A percentile compares a stretch with the other conserved stretches of the same genome.
phyloP scores from a whole-genome alignment of 1,140 invertebrate genomes.

The Mesaphorura yosii region DNA sequence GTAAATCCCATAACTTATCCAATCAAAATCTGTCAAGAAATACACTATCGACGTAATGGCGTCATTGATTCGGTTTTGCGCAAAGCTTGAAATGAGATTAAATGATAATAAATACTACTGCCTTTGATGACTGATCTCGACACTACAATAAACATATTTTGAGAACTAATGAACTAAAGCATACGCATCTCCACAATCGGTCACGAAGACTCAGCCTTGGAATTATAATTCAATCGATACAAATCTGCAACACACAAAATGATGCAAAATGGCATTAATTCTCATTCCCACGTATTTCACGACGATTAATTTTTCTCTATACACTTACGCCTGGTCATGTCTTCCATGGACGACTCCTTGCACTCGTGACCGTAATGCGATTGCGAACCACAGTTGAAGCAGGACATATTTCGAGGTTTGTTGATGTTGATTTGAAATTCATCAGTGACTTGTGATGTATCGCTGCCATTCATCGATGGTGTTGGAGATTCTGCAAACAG shows the following conservation, averaged over 20 bases:
- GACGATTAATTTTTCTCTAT: not conserved
- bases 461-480: not conserved
- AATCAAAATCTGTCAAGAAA: too few species aligned
- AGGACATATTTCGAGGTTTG: slow-evolving; percentile 44
- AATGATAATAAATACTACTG: too few species aligned
- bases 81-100: too few species aligned
- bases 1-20: too few species aligned
- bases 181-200: too few species aligned
- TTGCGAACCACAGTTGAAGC: slow-evolving; percentile 62
- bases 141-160: too few species aligned
- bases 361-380: slow-evolving; percentile 70
- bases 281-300: not conserved
- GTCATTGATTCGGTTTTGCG: too few species aligned
- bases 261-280: not conserved
- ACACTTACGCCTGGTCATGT: slow-evolving; percentile 55
- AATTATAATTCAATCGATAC: slow-evolving; percentile 14
- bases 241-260: slow-evolving; percentile 15
- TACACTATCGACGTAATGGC: too few species aligned
- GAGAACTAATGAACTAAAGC: too few species aligned
- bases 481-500: not conserved
- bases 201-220: not conserved
- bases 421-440: too few species aligned
- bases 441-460: too few species aligned
- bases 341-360: slow-evolving; percentile 73
- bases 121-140: too few species aligned